These are phyloP conservation scores for Camponotus fellah DNA, from an alignment of 2,888 invertebrate species.

Conservation along the genomic window DNA sequence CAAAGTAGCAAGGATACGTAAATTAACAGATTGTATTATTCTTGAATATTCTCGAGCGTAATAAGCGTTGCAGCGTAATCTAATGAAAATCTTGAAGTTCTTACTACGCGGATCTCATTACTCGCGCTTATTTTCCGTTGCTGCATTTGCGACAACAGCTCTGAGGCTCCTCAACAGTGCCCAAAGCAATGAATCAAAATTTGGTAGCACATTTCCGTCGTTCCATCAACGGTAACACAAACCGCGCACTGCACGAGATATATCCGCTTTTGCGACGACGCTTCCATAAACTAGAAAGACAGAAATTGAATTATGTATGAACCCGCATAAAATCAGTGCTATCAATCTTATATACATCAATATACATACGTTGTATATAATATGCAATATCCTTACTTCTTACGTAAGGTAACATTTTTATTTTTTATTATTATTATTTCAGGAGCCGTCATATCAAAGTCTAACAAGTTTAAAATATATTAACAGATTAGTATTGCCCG, in stretches of 20 bases:
- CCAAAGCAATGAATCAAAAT: slow-evolving; percentile 39
- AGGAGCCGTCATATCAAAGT: neutral
- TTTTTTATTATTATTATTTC: neutral
- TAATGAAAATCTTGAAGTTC: slow-evolving; percentile 58
- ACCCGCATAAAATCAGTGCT: slow-evolving; percentile 32
- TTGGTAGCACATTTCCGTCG: slow-evolving; percentile 16
- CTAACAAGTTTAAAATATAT: neutral
- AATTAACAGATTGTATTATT: slow-evolving; percentile 50
- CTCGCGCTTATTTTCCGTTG: slow-evolving; percentile 41
- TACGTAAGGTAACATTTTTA: neutral
- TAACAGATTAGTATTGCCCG: neutral
- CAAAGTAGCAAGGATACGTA: slow-evolving; percentile 38
- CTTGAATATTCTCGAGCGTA: slow-evolving; percentile 43
- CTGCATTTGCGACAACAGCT: slow-evolving; percentile 24
- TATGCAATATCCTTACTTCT: neutral
- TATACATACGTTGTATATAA: neutral
- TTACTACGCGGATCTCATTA: slow-evolving; percentile 52
- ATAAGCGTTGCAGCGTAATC: slow-evolving; percentile 22
- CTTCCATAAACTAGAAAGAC: slow-evolving; percentile 10
- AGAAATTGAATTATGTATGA: slow-evolving; percentile 21
- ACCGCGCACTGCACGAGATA: slow-evolving; percentile 2
- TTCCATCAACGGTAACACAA: slow-evolving; percentile 29
- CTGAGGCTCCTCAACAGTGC: neutral
- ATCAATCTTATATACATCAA: slow-evolving; percentile 27
- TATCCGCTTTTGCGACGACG: slow-evolving; percentile 3